Evolutionary conservation across 2,888 invertebrate species (phyloP), one percentile per base, ranked within the genome.

Genomic region (Tortricodes alternella): DNA sequence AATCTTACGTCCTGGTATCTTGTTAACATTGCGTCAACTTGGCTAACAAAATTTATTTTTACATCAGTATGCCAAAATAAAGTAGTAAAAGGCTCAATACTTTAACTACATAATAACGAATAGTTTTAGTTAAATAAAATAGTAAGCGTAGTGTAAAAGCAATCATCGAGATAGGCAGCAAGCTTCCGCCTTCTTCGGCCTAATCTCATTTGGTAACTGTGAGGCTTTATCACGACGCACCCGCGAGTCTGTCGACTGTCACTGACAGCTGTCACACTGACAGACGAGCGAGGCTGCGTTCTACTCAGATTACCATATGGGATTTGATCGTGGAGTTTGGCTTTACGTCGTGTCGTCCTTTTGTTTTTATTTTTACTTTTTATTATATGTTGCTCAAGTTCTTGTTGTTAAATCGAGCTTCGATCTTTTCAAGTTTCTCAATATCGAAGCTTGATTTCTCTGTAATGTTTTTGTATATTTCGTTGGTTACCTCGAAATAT

Each of bases 141-240:
- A 29, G 29, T 29, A 29, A n/a, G n/a, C n/a, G n/a, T n/a, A n/a
- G n/a, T n/a, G n/a, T n/a, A n/a, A n/a, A n/a, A n/a, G n/a, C n/a
- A 21, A 7, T 27, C 37, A 13, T 16, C 7, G 21, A 21, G 11
- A 16, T 44, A 51, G 37, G 35, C 46, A 48, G 16, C 70, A 72
- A 83, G 86, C 87, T 89, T 89, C 58, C 69, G 84, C 89, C 88
- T 89, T 85, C 89, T 91, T 92, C 94, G 92, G 94, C 94, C 93
- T 95, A 98, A 98, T 98, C 97, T 98, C 98, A 97, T 96, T 95
- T 96, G 96, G 97, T 98, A 97, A 97, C 96, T 96, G 96, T 97
- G 97, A 96, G 97, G 93, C 91, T 83, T 89, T 68, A 66, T 71
- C 74, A 78, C 75, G 75, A 69, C 75, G 78, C 75, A 78, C 66